These are phyloP conservation scores for Operophtera brumata DNA, from an alignment of 2,888 invertebrate genomes.

Conservation along the genomic window DNA sequence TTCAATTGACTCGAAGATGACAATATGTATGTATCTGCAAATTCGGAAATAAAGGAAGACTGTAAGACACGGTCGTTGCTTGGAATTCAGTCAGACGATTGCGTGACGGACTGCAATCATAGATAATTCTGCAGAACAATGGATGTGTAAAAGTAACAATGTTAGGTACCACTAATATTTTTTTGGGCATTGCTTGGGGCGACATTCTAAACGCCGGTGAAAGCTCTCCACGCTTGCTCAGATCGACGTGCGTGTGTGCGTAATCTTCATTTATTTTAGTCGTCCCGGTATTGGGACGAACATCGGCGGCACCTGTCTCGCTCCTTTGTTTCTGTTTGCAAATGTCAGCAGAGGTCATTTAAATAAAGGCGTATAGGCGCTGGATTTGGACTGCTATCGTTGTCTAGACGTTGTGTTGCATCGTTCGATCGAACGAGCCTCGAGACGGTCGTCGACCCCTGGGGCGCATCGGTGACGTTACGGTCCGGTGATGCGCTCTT, in stretches of 20 bases:
- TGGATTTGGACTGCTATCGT: conserved; percentile 70
- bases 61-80: conserved; percentile 23
- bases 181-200: conserved; percentile 41
- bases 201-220: conserved; percentile 51
- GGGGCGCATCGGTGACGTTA: conserved; percentile 80
- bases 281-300: conserved; percentile 50
- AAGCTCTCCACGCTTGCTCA: conserved; percentile 62
- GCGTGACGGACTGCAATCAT: conserved; percentile 55
- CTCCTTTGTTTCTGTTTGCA: conserved; percentile 76
- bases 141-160: conserved; percentile 43
- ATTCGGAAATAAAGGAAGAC: conserved; percentile 25
- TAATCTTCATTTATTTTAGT: conserved; percentile 71
- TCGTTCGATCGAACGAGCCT: conserved; percentile 76
- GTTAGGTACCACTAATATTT: conserved; percentile 30
- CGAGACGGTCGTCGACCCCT: conserved; percentile 77
- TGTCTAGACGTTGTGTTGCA: conserved; percentile 79
- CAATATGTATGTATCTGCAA: conserved; percentile 18
- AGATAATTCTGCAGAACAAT: conserved; percentile 45
- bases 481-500: conserved; percentile 77
- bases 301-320: conserved; percentile 72
- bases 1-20: too few species aligned
- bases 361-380: conserved; percentile 73
- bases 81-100: conserved; percentile 52
- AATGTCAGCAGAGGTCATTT: conserved; percentile 79
- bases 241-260: conserved; percentile 49